Conservation (phyloP, 2,113 vertebrate genomes). For the Picathartes gymnocephalus region DNA sequence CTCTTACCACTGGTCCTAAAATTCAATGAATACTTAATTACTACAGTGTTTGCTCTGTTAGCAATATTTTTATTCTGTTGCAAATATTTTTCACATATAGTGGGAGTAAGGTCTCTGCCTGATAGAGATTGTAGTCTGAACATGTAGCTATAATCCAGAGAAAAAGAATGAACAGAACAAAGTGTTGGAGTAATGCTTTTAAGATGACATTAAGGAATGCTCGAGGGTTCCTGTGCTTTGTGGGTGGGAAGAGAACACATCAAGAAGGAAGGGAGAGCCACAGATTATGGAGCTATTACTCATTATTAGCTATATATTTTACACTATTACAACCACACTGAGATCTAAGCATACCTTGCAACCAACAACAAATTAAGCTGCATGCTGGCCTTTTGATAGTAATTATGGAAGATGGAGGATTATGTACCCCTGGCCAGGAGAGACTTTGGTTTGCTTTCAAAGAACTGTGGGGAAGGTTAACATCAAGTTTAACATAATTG, state of each 20-base stretch:
- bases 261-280: not conserved
- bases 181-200: not conserved
- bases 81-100: not conserved
- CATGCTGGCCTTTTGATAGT: not conserved
- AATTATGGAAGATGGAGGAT: fast-evolving
- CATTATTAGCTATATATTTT: constrained; percentile 26
- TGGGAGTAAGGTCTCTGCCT: not conserved
- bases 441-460: not conserved
- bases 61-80: not conserved
- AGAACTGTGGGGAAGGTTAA: not conserved
- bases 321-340: not conserved
- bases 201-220: not conserved
- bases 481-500: not conserved
- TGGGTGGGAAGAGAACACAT: not conserved
- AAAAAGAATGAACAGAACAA: not conserved
- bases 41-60: not conserved
- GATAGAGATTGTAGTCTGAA: not conserved
- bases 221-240: not conserved
- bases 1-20: not conserved
- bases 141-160: not conserved
- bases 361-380: not conserved
- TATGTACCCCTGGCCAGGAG: not conserved
- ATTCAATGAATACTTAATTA: not conserved
- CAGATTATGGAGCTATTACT: not conserved
- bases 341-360: not conserved